Conservation (phyloP, 2,888 invertebrate species). For the Chesias legatella region DNA sequence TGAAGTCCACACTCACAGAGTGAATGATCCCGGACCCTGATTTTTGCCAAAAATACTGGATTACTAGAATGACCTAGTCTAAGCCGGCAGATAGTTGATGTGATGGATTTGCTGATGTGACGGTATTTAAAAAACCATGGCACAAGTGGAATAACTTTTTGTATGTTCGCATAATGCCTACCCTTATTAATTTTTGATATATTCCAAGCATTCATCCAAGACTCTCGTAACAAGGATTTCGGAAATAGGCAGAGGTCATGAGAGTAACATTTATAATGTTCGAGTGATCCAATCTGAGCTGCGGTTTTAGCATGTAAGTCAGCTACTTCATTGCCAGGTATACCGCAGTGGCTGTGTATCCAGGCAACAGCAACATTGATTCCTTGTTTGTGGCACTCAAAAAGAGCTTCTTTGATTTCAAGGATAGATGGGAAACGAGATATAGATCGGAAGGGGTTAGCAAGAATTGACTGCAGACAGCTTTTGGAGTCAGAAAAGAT, state of each 20-base stretch:
- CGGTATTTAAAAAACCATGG: too few species aligned
- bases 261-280: background rate
- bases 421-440: background rate
- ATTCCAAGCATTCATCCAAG: background rate
- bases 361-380: conserved; percentile 1
- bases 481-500: too few species aligned
- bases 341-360: conserved; percentile 7
- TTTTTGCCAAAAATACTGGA: background rate
- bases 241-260: background rate
- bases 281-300: background rate
- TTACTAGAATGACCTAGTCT: background rate
- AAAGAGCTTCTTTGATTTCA: background rate
- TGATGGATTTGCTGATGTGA: too few species aligned
- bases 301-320: background rate
- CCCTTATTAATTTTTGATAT: background rate
- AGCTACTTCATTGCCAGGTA: conserved; percentile 5
- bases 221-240: background rate
- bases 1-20: background rate
- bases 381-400: background rate
- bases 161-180: background rate
- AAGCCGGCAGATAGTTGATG: too few species aligned
- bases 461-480: too few species aligned
- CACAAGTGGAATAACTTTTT: too few species aligned
- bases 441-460: background rate
- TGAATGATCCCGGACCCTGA: background rate